A percentile compares a stretch with the other conserved stretches of the same genome.
Evolutionary conservation across 2,888 invertebrate species (phyloP).

Genomic region (Tromatobia lineatoria): DNA sequence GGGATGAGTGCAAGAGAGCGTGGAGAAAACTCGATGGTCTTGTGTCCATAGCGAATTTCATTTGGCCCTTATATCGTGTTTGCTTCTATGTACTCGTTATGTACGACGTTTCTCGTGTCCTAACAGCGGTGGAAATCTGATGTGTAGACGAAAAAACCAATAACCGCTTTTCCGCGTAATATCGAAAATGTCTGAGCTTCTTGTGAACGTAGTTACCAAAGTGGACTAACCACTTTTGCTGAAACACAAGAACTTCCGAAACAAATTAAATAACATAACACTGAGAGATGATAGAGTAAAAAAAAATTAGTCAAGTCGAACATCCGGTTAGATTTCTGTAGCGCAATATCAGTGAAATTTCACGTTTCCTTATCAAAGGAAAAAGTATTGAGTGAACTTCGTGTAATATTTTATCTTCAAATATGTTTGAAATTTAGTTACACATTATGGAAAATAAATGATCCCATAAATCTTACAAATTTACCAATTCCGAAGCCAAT

Average conservation of each 20-base stretch:
- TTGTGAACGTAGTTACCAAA: conserved; percentile 19
- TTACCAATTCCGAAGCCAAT: no score
- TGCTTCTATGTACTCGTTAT: not conserved
- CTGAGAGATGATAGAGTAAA: not conserved
- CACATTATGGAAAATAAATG: no score
- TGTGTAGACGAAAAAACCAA: conserved; percentile 16
- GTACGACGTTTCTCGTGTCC: conserved; percentile 1
- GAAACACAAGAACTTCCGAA: not conserved
- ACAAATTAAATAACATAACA: conserved; percentile 29
- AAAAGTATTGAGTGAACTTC: no score
- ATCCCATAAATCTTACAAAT: no score
- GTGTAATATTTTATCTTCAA: no score
- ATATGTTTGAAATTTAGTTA: no score
- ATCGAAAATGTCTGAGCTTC: conserved; percentile 20
- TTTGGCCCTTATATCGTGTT: conserved; percentile 17
- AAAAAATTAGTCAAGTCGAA: not conserved
- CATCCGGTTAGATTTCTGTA: not conserved
- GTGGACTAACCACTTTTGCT: conserved; percentile 14
- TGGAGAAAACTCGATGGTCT: not conserved
- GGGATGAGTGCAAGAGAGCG: not conserved
- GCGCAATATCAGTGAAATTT: not conserved
- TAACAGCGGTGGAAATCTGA: conserved; percentile 12
- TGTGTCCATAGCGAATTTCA: conserved; percentile 23
- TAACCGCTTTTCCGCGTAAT: conserved; percentile 28
- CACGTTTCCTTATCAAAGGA: no score